Conservation (phyloP, 2,888 invertebrate genomes). For the Lordiphosa andalusiaca region DNA sequence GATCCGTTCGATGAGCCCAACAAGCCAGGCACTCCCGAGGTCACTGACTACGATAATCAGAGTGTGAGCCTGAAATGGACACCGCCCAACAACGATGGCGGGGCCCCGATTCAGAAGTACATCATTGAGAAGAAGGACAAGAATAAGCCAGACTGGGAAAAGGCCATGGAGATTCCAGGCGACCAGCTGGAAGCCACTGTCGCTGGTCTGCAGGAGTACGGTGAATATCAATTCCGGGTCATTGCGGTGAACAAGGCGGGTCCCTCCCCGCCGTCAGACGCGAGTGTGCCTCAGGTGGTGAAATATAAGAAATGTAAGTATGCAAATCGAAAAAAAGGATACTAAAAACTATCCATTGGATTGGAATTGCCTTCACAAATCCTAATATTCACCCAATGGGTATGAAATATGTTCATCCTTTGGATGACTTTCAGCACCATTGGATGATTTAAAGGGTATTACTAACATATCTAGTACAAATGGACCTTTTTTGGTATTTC, state of each 20-base stretch:
- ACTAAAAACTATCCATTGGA: too few relatives aligned
- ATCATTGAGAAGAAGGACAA: slow-evolving; percentile 96
- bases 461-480: too few relatives aligned
- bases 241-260: slow-evolving; percentile 96
- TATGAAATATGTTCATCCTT: too few relatives aligned
- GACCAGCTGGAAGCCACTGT: slow-evolving; percentile 89
- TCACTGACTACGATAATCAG: slow-evolving; percentile 96
- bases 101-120: slow-evolving; percentile 97
- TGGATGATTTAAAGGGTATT: too few relatives aligned
- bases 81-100: slow-evolving; percentile 94
- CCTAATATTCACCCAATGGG: too few relatives aligned
- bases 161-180: slow-evolving; percentile 89
- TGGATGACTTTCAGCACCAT: too few relatives aligned
- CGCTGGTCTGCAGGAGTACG: slow-evolving; percentile 92
- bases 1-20: slow-evolving; percentile 99
- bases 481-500: too few relatives aligned
- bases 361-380: too few relatives aligned
- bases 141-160: slow-evolving; percentile 91
- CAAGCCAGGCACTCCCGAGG: slow-evolving; percentile 93
- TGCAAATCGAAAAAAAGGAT: too few relatives aligned
- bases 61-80: slow-evolving; percentile 97
- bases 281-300: slow-evolving; percentile 92
- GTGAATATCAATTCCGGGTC: slow-evolving; percentile 95
- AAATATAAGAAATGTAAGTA: slow-evolving; percentile 92
- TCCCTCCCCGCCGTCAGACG: slow-evolving; percentile 93